Evolutionary conservation across 2,888 invertebrate species (phyloP).

Genomic region (Rhagophthalmus giganteus): DNA sequence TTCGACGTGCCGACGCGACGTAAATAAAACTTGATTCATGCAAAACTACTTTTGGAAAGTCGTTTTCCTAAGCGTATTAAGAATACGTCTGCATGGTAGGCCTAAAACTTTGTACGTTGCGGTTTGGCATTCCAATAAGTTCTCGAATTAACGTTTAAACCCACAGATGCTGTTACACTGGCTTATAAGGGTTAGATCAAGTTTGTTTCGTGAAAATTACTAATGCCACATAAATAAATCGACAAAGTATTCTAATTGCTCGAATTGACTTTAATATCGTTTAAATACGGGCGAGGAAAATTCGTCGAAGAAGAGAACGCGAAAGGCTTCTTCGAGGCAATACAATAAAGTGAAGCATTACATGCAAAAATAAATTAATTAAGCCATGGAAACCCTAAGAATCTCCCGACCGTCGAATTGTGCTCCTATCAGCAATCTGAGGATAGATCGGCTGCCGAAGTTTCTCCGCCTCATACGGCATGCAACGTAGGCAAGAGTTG

Average conservation of each 20-base stretch:
- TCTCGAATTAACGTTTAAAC: slow-evolving; percentile 14
- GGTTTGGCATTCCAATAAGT: slow-evolving; percentile 10
- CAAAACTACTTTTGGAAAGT: neutral
- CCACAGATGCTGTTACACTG: slow-evolving; percentile 1
- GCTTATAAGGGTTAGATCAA: slow-evolving; percentile 18
- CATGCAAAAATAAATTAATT: too few relatives aligned
- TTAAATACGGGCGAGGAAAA: too few relatives aligned
- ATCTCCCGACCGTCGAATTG: too few relatives aligned
- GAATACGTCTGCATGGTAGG: neutral
- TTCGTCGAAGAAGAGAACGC: too few relatives aligned
- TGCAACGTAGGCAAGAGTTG: too few relatives aligned
- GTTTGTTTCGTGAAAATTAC: slow-evolving; percentile 14
- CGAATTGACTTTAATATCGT: slow-evolving; percentile 8
- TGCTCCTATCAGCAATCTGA: too few relatives aligned
- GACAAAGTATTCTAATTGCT: slow-evolving; percentile 10
- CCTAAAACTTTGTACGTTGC: slow-evolving; percentile 2
- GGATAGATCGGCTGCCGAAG: too few relatives aligned
- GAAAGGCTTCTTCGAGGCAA: too few relatives aligned
- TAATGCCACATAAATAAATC: slow-evolving; percentile 19
- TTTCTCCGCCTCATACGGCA: too few relatives aligned
- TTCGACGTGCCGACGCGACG: too few relatives aligned
- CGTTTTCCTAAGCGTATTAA: neutral
- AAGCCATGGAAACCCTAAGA: too few relatives aligned
- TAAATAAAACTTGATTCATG: neutral
- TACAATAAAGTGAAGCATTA: too few relatives aligned